Evolutionary conservation across 2,113 vertebrate species (phyloP).

Genomic region (Oreotragus oreotragus): DNA sequence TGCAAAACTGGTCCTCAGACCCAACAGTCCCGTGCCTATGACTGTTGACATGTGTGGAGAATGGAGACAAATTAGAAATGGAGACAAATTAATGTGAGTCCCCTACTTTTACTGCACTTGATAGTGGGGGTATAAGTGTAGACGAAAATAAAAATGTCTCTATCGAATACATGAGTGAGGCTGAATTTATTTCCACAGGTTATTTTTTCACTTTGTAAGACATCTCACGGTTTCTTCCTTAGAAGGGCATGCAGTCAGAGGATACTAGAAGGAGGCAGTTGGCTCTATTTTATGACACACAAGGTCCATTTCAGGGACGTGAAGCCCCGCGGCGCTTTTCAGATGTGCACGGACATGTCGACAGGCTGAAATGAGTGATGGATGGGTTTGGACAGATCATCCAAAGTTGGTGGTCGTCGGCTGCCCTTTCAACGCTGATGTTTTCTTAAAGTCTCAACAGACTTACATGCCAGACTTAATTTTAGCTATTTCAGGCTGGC

Average conservation of each 20-base stretch:
- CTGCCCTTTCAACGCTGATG: neutral
- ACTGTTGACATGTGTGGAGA: neutral
- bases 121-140: neutral
- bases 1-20: neutral
- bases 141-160: neutral
- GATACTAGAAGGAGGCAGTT: neutral
- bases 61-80: neutral
- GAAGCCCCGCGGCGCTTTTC: neutral
- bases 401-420: neutral
- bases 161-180: neutral
- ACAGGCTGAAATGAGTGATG: neutral
- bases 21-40: neutral
- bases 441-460: conserved; percentile 1
- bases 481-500: conserved; percentile 20
- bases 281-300: neutral
- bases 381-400: neutral
- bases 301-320: neutral
- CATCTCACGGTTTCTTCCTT: neutral
- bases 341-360: rapidly evolving
- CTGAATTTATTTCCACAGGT: neutral
- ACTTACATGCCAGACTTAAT: neutral
- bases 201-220: neutral
- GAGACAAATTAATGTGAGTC: neutral
- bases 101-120: neutral
- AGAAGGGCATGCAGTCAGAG: neutral